Evolutionary conservation across 2,888 invertebrate genomes (phyloP).

Genomic region (Gari tellinella): DNA sequence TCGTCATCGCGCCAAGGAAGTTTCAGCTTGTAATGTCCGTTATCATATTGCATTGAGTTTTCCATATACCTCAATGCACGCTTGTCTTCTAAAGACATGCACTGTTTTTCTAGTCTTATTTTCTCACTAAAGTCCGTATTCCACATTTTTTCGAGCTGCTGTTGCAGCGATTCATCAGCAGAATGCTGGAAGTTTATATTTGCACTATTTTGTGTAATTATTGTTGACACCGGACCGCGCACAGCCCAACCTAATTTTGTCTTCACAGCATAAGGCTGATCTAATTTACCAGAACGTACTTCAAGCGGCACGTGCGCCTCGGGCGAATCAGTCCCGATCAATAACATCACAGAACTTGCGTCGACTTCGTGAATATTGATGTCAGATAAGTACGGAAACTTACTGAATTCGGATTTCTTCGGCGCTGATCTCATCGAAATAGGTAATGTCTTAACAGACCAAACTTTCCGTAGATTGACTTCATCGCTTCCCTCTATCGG

Average conservation of each 20-base stretch:
- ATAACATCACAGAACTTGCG: slow-evolving; percentile 2
- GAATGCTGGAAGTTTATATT: not conserved
- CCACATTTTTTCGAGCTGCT: too few relatives aligned
- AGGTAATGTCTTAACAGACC: not conserved
- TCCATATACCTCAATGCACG: slow-evolving; percentile 11
- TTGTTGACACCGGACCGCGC: not conserved
- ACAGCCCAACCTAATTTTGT: slow-evolving; percentile 26
- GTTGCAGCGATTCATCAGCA: too few relatives aligned
- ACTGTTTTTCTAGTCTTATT: too few relatives aligned
- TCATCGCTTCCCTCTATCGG: too few relatives aligned
- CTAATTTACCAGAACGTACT: slow-evolving; percentile 1
- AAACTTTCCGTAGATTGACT: too few relatives aligned
- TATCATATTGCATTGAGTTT: slow-evolving; percentile 7
- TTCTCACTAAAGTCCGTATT: too few relatives aligned
- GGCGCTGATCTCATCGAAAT: too few relatives aligned
- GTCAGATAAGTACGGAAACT: too few relatives aligned
- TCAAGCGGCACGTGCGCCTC: not conserved
- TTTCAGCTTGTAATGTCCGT: slow-evolving; percentile 32
- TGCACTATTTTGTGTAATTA: not conserved
- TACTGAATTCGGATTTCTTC: too few relatives aligned
- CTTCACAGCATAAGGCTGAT: slow-evolving; percentile 19
- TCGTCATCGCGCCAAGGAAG: slow-evolving; percentile 23
- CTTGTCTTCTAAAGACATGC: too few relatives aligned
- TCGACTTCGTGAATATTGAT: too few relatives aligned
- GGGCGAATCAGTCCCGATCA: slow-evolving; percentile 16